phyloP scores from a whole-genome alignment of 2,888 invertebrate species.

The Cactoblastis cactorum region DNA sequence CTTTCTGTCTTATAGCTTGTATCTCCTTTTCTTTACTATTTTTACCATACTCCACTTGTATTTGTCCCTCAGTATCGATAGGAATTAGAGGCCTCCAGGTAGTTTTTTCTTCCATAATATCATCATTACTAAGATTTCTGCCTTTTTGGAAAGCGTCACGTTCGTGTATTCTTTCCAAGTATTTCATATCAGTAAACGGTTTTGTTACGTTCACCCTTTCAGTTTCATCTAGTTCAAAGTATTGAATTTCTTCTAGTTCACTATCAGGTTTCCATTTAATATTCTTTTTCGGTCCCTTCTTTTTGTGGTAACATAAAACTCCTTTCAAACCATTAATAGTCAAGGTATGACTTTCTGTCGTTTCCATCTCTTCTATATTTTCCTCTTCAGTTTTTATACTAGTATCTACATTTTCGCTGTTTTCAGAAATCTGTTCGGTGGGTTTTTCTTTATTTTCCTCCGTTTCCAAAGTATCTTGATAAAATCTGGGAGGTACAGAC shows the following conservation, averaged over 20 bases:
- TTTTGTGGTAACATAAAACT: constrained; percentile 85
- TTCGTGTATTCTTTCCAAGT: constrained; percentile 92
- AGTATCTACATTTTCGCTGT: constrained; percentile 38
- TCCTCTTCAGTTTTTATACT: constrained; percentile 35
- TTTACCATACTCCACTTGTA: constrained; percentile 83
- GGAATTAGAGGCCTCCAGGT: constrained; percentile 86
- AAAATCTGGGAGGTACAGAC: constrained; percentile 86
- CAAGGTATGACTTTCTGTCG: constrained; percentile 59
- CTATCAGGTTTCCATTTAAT: constrained; percentile 90
- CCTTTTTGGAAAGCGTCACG: constrained; percentile 89
- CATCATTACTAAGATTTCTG: constrained; percentile 86
- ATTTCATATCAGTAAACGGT: constrained; percentile 94
- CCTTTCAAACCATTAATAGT: constrained; percentile 83
- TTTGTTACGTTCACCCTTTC: constrained; percentile 97
- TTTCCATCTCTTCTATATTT: constrained; percentile 55
- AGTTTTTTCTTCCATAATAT: constrained; percentile 90
- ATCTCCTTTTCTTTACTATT: constrained; percentile 93
- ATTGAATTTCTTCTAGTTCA: constrained; percentile 89
- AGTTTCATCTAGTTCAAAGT: constrained; percentile 96
- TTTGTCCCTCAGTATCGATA: constrained; percentile 83
- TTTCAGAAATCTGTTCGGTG: constrained; percentile 43
- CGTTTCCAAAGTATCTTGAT: constrained; percentile 93
- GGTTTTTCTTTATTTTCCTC: constrained; percentile 79
- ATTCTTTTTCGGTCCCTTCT: constrained; percentile 88
- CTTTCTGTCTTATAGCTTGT: constrained; percentile 92